Evolutionary conservation across 2,888 invertebrate species (phyloP).

Genomic region (Cyrtodaria siliqua): DNA sequence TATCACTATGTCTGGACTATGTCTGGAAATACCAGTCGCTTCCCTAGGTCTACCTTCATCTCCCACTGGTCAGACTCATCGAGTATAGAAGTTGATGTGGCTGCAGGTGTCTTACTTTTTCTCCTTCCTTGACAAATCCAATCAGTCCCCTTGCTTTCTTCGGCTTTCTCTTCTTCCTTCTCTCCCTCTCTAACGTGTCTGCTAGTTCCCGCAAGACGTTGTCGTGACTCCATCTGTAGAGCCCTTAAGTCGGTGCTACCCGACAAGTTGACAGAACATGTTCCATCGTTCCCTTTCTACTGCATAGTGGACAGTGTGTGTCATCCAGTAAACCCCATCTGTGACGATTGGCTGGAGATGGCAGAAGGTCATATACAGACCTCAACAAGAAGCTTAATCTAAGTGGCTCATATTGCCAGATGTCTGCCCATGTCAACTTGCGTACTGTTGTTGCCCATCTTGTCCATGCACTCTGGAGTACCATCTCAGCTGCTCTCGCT

Average conservation of each 20-base stretch:
- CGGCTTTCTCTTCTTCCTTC: no score
- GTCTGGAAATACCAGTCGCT: no score
- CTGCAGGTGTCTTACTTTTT: no score
- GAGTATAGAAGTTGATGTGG: no score
- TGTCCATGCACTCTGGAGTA: constrained; percentile 13
- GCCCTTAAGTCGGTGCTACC: neutral
- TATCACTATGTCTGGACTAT: no score
- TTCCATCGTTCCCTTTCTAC: neutral
- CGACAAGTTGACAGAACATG: constrained; percentile 6
- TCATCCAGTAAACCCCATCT: neutral
- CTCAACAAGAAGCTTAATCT: constrained; percentile 27
- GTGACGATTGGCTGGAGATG: neutral
- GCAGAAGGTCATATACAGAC: constrained; percentile 11
- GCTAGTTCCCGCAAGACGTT: neutral
- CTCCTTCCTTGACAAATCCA: no score
- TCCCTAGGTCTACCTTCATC: no score
- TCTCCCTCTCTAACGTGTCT: neutral
- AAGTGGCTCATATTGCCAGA: constrained; percentile 27
- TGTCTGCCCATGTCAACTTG: constrained; percentile 21
- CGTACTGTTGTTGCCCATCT: constrained; percentile 20
- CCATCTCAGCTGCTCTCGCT: constrained; percentile 23
- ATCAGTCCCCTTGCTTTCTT: no score
- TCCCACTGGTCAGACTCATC: no score
- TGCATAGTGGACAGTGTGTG: neutral
- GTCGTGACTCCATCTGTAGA: constrained; percentile 6